Base-by-base conservation (phyloP, 2,888 invertebrate species). In the Caenorhabditis japonica region DNA sequence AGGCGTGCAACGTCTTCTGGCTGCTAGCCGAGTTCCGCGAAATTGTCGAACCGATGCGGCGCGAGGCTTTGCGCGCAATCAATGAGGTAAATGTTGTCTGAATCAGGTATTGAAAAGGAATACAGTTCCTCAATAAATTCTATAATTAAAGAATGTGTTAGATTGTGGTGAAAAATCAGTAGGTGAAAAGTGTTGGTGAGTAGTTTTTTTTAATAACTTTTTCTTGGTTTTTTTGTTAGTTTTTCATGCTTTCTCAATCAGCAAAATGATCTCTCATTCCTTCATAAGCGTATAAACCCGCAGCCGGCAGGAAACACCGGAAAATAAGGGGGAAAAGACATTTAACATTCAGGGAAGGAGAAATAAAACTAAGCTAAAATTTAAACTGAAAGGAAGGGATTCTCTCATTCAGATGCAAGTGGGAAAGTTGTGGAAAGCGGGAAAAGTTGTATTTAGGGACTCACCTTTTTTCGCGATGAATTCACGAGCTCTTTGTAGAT, bases 401-500 rank as follows among this genome's bases (percentile, higher is more conserved):
- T n/a, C n/a, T n/a, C n/a, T n/a, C n/a, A n/a, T n/a, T n/a, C n/a
- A 64, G 47, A 53, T 39, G 47, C 47, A 55, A 44, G 53, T 44
- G 43, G 44, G 41, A 60, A 7, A 2, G 49, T 30, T 15, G n/a
- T 17, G 36, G 23, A 49, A 41, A 41, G 15, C 19, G 25, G 19
- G 43, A 44, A 61, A 41, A 52, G 34, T 19, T 23, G 15, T 15
- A 47, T 12, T 2, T 7, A 13, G 23, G 1, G 38, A 61, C 74
- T 68, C 30, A 82, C 83, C 80, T 83, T 83, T 66, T 83, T 83
- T 51, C 79, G 71, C 10, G 81, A 81, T 56, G 79, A 79, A 4
- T 64, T 60, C 17, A 82, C 49, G 23, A 86, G 71, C 52, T 86
- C 85, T 25, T 83, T 81, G 90, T 97, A 99, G 93, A 96, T 94